These are phyloP conservation scores for Ifrita kowaldi DNA, from an alignment of 2,113 vertebrate species.

Conservation along the genomic window DNA sequence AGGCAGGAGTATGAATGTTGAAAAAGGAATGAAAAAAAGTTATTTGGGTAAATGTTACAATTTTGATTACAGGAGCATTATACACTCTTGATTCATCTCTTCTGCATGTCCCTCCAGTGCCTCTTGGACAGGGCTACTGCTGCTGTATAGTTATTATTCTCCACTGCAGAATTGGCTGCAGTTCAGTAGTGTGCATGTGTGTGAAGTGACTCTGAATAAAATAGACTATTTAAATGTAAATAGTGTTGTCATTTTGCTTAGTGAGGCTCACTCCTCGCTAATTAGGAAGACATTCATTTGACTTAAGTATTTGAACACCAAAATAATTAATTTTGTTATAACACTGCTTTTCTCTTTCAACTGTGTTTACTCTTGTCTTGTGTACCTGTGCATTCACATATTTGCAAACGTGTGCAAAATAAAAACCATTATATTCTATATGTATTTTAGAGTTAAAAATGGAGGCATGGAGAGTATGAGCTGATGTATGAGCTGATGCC, in stretches of 20 bases:
- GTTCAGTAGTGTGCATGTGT: background rate
- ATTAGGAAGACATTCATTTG: background rate
- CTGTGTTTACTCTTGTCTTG: background rate
- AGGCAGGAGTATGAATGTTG: background rate
- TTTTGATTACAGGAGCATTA: background rate
- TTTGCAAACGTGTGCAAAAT: background rate
- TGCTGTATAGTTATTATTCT: background rate
- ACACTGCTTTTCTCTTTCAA: background rate
- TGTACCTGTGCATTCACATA: background rate
- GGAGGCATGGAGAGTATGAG: background rate
- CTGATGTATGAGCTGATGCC: background rate
- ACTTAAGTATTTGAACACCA: background rate
- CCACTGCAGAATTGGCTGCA: background rate
- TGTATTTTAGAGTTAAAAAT: background rate
- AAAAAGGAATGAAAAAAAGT: background rate
- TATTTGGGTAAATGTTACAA: background rate
- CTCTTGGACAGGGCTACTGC: background rate
- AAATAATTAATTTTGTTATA: background rate
- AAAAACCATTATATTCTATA: background rate
- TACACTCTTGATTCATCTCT: background rate
- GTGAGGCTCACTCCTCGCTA: background rate
- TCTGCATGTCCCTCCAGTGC: background rate
- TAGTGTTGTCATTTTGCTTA: background rate
- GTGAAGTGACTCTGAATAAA: constrained; percentile 6
- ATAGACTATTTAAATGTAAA: constrained; percentile 21